phyloP scores from a whole-genome alignment of 2,797 vertebrate genomes.

The Micrastur ruficollis region DNA sequence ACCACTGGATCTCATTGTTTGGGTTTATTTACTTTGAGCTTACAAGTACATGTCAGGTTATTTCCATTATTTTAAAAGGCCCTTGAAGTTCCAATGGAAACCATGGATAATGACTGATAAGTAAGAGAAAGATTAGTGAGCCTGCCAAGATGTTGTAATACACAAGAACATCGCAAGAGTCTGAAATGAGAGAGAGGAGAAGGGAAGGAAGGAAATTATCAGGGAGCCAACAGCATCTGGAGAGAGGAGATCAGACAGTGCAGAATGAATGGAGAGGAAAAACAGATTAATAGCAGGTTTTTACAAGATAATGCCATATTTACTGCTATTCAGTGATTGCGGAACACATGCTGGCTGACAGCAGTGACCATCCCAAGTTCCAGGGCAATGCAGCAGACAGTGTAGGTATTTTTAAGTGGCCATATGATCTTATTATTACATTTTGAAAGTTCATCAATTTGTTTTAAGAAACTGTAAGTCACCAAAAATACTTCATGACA shows the following conservation, averaged over 20 bases:
- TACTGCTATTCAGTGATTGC: not conserved
- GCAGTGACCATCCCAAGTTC: not conserved
- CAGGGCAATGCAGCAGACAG: not conserved
- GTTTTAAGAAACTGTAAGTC: not conserved
- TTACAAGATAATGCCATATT: constrained; percentile 30
- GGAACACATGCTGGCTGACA: not conserved
- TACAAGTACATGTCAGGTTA: constrained; percentile 4
- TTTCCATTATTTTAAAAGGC: constrained; percentile 36
- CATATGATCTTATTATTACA: not conserved
- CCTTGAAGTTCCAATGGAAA: constrained; percentile 34
- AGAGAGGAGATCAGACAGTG: constrained; percentile 16
- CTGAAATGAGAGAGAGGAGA: not conserved
- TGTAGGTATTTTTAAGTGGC: not conserved
- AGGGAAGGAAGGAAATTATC: constrained; percentile 42
- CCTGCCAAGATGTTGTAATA: constrained; percentile 21
- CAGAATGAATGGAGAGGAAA: constrained; percentile 9
- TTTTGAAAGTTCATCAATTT: not conserved
- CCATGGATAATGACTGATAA: constrained; percentile 30
- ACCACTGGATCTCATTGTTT: not conserved
- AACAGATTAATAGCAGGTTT: constrained; percentile 26
- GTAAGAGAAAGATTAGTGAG: not conserved
- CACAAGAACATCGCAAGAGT: constrained; percentile 12
- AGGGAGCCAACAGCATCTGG: constrained; percentile 25
- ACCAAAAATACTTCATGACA: not conserved
- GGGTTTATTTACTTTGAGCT: constrained; percentile 10